Base-by-base conservation (phyloP, 2,888 invertebrate genomes). In the Hoplodrina ambigua region DNA sequence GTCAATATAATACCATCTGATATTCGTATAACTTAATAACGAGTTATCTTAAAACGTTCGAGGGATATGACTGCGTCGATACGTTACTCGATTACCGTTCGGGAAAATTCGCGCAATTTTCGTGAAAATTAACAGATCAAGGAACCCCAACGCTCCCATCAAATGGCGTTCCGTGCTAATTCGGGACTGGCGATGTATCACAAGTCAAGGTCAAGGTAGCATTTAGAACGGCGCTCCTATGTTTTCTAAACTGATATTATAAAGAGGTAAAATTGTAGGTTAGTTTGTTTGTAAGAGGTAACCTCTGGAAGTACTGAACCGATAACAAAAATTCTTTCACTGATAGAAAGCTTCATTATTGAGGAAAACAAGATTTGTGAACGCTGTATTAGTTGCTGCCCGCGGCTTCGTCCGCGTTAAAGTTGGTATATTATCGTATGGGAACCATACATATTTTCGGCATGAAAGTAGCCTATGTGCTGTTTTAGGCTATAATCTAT, bases 131-230 rank as follows among this genome's bases (percentile, higher is more conserved):
- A 70, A 56, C 62, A 56, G 58, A 67, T 62, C 55, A 72, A 57
- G 59, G 52, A 77, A 82, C 73, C 65, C 66, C 50, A 71, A 41
- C 66, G 66, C 60, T 49, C 58, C 75, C 75, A 67, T 73, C 67
- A 75, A 80, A 70, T 56, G 41, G 59, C 69, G 59, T 59, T 56
- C 55, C 55, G 54, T 13, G 63, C 65, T 78, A 83, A 77, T 81
- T 79, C 52, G 71, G 76, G 63, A 72, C 71, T 41, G 53, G 56
- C 56, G 53, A 62, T 67, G 59, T 63, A 68, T 69, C 60, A 55
- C 30, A 72, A 75, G 76, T 83, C 78, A 83, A 83, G 83, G 85
- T 15, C 68, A 73, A 57, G 69, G 64, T 70, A 69, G 54, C 74
- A 80, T 80, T 82, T 66, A 72, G 62, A 82, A 63, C 63, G 69